A percentile compares a stretch with the other conserved stretches of the same genome.
Evolutionary conservation across 2,113 vertebrate genomes (phyloP).

Genomic region (Sciurus niger): DNA sequence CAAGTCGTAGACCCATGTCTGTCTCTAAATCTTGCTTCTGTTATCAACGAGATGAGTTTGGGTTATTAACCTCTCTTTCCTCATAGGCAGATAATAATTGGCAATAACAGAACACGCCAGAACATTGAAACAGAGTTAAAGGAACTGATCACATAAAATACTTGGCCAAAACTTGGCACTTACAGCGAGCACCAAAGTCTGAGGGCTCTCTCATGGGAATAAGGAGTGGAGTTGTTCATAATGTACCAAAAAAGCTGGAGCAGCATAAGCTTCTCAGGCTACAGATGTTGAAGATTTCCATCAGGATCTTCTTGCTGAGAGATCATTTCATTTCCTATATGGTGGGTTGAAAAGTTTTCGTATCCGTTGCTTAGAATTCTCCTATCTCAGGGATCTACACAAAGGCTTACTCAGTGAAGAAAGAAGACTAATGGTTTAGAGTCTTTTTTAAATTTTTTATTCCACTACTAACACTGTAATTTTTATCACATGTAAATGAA

Average conservation of each 20-base stretch:
- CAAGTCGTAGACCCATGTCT: neutral
- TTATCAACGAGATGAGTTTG: neutral
- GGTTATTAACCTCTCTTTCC: neutral
- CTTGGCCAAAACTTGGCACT: neutral
- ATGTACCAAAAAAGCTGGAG: neutral
- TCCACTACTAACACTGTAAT: constrained; percentile 2
- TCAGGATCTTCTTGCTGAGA: constrained; percentile 6
- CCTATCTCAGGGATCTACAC: constrained; percentile 20
- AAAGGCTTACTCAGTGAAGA: constrained; percentile 67
- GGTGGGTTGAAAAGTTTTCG: neutral
- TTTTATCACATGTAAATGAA: constrained; percentile 74
- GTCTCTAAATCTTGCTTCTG: neutral
- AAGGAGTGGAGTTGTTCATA: neutral
- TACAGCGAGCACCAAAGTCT: neutral
- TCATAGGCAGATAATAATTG: neutral
- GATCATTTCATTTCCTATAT: constrained; percentile 21
- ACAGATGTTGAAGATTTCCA: constrained; percentile 23
- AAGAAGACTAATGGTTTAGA: constrained; percentile 15
- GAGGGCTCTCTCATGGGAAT: neutral
- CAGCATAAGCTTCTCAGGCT: neutral
- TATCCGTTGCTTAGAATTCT: constrained; percentile 10
- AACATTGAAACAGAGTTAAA: neutral
- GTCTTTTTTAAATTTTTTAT: neutral
- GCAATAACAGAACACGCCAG: neutral
- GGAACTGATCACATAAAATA: neutral